These are phyloP conservation scores for Azemiops feae DNA, from an alignment of 2,113 vertebrate species.

Conservation along the genomic window DNA sequence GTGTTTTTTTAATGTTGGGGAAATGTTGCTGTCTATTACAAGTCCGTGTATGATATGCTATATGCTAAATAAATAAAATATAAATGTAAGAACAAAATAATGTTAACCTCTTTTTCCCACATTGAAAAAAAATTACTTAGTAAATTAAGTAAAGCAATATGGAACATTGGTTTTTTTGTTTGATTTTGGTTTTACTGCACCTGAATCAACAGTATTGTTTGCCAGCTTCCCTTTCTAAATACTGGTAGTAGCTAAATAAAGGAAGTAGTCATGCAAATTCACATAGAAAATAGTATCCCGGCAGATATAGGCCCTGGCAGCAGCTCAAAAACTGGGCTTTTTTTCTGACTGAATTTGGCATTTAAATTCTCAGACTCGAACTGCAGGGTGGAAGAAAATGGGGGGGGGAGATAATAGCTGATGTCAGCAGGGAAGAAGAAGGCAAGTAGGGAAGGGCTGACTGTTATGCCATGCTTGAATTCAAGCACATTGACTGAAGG, in stretches of 20 bases:
- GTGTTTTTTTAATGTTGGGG: not conserved
- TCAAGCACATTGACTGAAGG: not conserved
- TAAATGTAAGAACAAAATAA: conserved; percentile 1
- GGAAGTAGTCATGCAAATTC: not conserved
- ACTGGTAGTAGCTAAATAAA: not conserved
- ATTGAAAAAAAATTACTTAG: conserved; percentile 19
- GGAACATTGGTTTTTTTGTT: not conserved
- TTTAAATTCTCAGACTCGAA: not conserved
- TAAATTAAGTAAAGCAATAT: conserved; percentile 26
- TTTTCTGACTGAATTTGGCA: not conserved
- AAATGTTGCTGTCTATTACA: not conserved
- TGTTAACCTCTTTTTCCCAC: not conserved
- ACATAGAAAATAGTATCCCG: not conserved
- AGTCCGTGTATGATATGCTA: not conserved
- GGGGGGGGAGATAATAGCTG: not conserved
- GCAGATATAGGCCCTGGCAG: not conserved
- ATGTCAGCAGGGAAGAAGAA: not conserved
- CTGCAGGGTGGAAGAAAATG: not conserved
- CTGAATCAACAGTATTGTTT: not conserved
- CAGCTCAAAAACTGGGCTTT: not conserved
- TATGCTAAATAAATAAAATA: not conserved
- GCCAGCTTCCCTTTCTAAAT: not conserved
- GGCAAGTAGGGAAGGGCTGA: not conserved
- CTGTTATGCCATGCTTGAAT: not conserved
- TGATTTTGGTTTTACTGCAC: not conserved